Evolutionary conservation across 2,113 vertebrate genomes (phyloP).

Genomic region (Galemys pyrenaicus): DNA sequence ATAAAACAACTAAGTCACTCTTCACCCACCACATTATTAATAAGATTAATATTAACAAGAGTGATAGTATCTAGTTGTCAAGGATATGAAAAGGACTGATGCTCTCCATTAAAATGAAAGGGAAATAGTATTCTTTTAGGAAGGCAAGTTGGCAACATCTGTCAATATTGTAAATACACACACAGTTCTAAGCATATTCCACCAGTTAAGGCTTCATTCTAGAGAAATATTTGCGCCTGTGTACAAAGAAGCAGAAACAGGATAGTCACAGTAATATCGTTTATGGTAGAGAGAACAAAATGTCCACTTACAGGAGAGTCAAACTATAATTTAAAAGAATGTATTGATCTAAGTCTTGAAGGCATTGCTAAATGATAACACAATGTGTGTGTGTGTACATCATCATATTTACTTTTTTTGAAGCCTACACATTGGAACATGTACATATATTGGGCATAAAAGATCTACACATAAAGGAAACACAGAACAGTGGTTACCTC

Average conservation of each 20-base stretch:
- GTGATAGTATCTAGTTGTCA: neutral
- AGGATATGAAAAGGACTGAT: neutral
- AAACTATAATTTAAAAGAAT: neutral
- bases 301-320: neutral
- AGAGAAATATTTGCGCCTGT: neutral
- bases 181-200: neutral
- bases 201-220: neutral
- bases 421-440: neutral
- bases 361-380: neutral
- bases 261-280: neutral
- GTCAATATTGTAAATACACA: neutral
- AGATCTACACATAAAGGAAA: neutral
- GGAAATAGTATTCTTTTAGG: conserved; percentile 30
- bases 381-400: neutral
- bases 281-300: neutral
- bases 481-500: neutral
- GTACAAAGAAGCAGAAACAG: conserved; percentile 13
- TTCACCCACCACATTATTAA: neutral
- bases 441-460: neutral
- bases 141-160: neutral
- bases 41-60: conserved; percentile 43
- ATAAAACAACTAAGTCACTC: conserved; percentile 34
- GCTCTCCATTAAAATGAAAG: neutral
- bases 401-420: neutral
- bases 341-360: neutral